These are phyloP conservation scores for Actinostola sp. DNA, from an alignment of 92 coral and sea anemone genomes.

Conservation along the genomic window DNA sequence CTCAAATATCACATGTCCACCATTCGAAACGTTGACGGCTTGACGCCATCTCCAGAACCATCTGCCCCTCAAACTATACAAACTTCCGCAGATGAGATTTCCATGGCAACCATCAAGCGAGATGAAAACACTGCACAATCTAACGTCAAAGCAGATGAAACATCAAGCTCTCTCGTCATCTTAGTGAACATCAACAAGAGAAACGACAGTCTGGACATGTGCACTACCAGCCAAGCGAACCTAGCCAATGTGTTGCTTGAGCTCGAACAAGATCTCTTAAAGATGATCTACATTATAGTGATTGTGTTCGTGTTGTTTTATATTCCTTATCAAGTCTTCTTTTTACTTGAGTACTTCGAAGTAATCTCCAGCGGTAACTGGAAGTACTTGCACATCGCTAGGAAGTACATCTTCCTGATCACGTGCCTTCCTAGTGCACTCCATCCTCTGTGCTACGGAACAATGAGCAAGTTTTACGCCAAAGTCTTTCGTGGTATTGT, in stretches of 20 bases:
- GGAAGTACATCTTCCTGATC: constrained; percentile 41
- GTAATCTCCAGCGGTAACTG: constrained; percentile 14
- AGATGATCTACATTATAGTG: constrained; percentile 54
- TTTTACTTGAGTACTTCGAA: constrained; percentile 37
- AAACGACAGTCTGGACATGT: not conserved
- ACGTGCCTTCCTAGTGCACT: constrained; percentile 59
- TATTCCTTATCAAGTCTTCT: constrained; percentile 55
- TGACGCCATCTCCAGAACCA: not conserved
- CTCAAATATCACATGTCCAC: constrained; percentile 29
- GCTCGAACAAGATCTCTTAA: constrained; percentile 51
- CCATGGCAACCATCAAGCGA: not conserved
- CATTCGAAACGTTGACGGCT: not conserved
- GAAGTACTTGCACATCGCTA: constrained; percentile 20
- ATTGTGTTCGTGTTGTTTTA: constrained; percentile 44
- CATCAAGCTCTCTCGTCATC: not conserved
- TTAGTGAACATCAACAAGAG: not conserved
- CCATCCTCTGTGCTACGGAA: constrained; percentile 68
- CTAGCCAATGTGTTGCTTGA: constrained; percentile 9
- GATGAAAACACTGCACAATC: not conserved
- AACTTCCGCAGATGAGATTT: not conserved
- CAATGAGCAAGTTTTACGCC: constrained; percentile 65
- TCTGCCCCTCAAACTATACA: not conserved
- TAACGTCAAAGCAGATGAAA: constrained; percentile 3
- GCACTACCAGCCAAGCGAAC: constrained; percentile 7
- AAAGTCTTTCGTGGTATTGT: constrained; percentile 52